Evolutionary conservation across 2,888 invertebrate genomes (phyloP).

Genomic region (Lithophane ornitopus): DNA sequence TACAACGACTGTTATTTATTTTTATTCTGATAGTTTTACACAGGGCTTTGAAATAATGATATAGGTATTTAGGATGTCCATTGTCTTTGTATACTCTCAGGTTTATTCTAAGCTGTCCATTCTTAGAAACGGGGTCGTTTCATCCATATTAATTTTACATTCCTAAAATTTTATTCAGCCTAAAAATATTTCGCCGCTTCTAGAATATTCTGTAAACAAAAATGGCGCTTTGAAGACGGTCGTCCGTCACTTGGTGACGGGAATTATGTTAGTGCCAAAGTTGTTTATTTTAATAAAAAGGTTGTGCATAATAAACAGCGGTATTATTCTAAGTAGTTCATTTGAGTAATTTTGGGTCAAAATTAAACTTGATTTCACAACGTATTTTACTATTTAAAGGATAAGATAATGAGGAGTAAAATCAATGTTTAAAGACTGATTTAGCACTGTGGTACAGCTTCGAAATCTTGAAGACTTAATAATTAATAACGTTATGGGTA

Average conservation of each 20-base stretch:
- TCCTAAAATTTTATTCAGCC: constrained; percentile 7
- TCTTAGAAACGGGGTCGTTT: not conserved
- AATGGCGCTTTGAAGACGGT: not conserved
- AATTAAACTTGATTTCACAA: constrained; percentile 9
- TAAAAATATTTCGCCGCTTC: constrained; percentile 33
- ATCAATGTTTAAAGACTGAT: constrained; percentile 8
- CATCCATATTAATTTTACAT: not conserved
- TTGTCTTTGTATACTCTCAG: not conserved
- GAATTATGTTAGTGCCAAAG: constrained; percentile 33
- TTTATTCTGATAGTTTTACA: not conserved
- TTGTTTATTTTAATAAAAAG: constrained; percentile 40
- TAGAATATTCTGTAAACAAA: constrained; percentile 40
- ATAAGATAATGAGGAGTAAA: not conserved
- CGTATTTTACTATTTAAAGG: not conserved
- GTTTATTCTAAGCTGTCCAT: not conserved
- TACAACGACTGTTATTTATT: not conserved
- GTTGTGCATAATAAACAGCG: constrained; percentile 27
- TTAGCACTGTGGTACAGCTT: not conserved
- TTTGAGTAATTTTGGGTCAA: constrained; percentile 12
- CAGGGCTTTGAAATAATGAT: not conserved
- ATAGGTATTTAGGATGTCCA: not conserved
- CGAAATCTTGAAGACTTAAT: not conserved
- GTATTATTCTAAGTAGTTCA: constrained; percentile 18
- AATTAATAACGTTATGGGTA: constrained; percentile 10
- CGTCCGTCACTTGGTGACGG: constrained; percentile 25